phyloP scores from a whole-genome alignment of 2,888 invertebrate species.

The Pterobdella sp. region DNA sequence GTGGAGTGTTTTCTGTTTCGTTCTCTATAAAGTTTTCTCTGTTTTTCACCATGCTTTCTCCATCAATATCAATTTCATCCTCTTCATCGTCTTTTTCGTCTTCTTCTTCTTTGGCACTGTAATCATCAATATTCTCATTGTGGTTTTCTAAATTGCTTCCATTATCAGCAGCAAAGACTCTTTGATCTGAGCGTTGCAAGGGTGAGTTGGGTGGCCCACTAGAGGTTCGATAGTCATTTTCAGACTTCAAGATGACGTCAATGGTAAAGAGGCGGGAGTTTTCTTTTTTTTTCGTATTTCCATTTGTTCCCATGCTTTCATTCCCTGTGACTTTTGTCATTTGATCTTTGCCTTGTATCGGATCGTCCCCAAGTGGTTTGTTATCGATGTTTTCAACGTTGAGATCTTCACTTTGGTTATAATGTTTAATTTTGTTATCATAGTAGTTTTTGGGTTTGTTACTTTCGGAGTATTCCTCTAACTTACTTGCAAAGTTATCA shows the following conservation, averaged over 20 bases:
- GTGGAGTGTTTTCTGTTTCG: background rate
- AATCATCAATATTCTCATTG: background rate
- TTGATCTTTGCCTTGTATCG: background rate
- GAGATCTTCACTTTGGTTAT: background rate
- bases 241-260: slow-evolving; percentile 15
- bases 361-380: background rate
- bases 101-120: background rate
- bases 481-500: background rate
- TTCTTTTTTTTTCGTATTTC: too few species aligned
- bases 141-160: background rate
- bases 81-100: slow-evolving; percentile 6
- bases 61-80: slow-evolving; percentile 3
- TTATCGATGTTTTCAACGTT: background rate
- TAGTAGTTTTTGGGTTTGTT: background rate
- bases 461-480: background rate
- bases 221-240: background rate
- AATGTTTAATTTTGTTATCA: background rate
- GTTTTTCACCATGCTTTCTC: background rate
- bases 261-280: slow-evolving; percentile 11
- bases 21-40: background rate
- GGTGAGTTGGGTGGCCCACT: background rate
- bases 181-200: background rate
- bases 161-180: background rate
- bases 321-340: too few species aligned
- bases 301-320: too few species aligned